These are phyloP conservation scores for Trogon melanurus DNA, from an alignment of 2,113 vertebrate genomes.

Conservation along the genomic window DNA sequence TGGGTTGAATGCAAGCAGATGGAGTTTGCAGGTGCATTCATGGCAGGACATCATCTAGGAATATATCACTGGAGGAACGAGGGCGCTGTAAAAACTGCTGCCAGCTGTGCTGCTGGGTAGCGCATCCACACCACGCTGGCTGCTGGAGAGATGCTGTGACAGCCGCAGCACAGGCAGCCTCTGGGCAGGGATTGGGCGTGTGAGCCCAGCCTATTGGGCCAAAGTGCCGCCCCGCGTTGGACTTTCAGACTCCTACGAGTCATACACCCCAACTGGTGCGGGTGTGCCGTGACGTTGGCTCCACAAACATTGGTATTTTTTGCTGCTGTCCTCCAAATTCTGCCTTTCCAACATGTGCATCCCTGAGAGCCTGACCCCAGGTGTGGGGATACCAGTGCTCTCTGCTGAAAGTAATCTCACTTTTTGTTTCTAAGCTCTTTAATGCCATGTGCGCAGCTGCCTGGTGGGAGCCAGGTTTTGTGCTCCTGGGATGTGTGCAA, in stretches of 20 bases:
- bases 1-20: rapidly evolving
- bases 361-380: not conserved
- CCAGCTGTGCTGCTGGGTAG: not conserved
- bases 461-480: not conserved
- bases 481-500: not conserved
- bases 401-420: rapidly evolving
- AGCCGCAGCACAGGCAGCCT: not conserved
- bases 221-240: not conserved
- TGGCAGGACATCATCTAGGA: not conserved
- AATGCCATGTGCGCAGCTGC: rapidly evolving
- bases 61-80: not conserved
- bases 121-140: rapidly evolving
- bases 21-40: not conserved
- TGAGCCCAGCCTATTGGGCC: not conserved
- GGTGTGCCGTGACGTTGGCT: not conserved
- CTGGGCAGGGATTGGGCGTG: not conserved
- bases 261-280: rapidly evolving
- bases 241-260: not conserved
- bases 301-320: not conserved
- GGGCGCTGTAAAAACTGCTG: rapidly evolving
- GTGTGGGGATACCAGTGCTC: not conserved
- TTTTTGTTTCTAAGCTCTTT: not conserved
- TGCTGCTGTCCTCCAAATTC: not conserved
- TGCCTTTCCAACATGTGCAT: not conserved
- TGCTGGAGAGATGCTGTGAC: not conserved